Conservation (phyloP, 2,797 vertebrate genomes). For the Sebastes hopkinsi region DNA sequence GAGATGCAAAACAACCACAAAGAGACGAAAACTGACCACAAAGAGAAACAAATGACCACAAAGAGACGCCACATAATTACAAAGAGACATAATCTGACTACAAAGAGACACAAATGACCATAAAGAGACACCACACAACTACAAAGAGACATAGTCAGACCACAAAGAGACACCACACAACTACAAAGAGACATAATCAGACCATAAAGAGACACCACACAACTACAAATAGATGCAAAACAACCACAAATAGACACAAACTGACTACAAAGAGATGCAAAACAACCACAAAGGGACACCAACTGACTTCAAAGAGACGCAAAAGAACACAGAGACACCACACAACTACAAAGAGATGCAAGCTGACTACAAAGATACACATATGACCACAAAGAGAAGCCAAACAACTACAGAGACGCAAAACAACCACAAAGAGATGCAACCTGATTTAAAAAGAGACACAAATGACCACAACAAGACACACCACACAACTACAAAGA, state of each 20-base stretch:
- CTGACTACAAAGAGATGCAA: background rate
- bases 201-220: background rate
- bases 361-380: background rate
- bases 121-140: too few relatives aligned
- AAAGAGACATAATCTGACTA: too few relatives aligned
- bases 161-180: background rate
- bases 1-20: background rate
- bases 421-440: background rate
- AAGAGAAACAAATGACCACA: too few relatives aligned
- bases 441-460: background rate
- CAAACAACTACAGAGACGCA: background rate
- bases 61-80: rapidly evolving
- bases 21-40: background rate
- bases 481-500: background rate
- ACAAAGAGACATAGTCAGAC: too few relatives aligned
- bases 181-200: background rate
- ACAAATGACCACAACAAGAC: background rate
- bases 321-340: background rate
- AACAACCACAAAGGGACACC: background rate
- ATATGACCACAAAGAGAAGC: background rate
- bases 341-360: background rate
- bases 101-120: too few relatives aligned
- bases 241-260: background rate
- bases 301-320: too few relatives aligned
- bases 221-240: background rate